Conservation (phyloP, 1,140 invertebrate genomes). For the Euura lappo region DNA sequence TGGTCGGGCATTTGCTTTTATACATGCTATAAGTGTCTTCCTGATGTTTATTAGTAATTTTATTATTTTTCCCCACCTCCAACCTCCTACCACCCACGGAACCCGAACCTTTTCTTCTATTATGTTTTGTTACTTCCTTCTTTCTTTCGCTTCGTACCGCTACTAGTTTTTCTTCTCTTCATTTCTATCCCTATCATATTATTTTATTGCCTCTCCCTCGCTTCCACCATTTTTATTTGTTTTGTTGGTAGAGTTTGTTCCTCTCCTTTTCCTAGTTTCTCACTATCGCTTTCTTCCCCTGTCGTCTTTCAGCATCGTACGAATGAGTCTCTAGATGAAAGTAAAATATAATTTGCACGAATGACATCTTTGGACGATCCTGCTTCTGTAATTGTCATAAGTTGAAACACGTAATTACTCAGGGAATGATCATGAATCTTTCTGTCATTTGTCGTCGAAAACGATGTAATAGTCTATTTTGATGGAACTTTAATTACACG, state of each 20-base stretch:
- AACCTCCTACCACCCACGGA: too few species aligned
- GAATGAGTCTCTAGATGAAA: too few species aligned
- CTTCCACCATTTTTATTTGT: not conserved
- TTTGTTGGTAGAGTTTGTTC: too few species aligned
- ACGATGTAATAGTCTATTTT: too few species aligned
- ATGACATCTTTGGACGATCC: too few species aligned
- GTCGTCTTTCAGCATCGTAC: not conserved
- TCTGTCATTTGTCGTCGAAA: too few species aligned
- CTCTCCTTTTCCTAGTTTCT: not conserved
- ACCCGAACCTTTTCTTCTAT: too few species aligned
- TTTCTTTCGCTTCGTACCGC: not conserved
- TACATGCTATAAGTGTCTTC: slow-evolving; percentile 7
- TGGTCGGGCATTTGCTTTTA: not conserved
- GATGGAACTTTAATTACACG: too few species aligned
- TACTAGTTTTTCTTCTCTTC: not conserved
- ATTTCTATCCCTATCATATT: not conserved
- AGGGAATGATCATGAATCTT: too few species aligned
- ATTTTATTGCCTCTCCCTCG: not conserved
- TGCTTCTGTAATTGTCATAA: too few species aligned
- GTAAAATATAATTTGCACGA: too few species aligned
- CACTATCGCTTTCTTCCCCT: not conserved
- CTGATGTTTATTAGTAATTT: slow-evolving; percentile 5
- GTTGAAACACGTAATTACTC: too few species aligned
- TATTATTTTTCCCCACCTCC: not conserved
- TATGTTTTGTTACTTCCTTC: not conserved